Percentiles rank a stretch among this genome's conserved stretches.
Conservation (phyloP, 2,113 vertebrate genomes). For the Vulpes ferrilata region DNA sequence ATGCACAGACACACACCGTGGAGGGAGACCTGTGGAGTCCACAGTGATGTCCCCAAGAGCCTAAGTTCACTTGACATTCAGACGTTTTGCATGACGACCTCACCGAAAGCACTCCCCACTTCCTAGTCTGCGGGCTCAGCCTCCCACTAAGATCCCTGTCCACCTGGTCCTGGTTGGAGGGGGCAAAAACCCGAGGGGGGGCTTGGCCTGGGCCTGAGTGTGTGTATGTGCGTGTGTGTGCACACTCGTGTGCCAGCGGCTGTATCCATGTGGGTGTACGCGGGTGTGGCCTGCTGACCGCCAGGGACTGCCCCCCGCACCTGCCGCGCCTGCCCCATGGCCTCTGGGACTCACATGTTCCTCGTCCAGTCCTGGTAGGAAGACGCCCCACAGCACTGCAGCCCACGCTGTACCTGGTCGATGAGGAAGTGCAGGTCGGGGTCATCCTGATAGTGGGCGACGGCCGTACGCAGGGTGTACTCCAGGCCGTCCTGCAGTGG, state of each 20-base stretch:
- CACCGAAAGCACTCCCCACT: neutral
- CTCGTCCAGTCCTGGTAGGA: conserved; percentile 94
- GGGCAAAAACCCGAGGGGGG: neutral
- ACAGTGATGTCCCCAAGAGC: neutral
- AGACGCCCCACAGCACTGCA: conserved; percentile 93
- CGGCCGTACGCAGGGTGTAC: conserved; percentile 87
- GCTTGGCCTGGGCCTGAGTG: too few relatives aligned
- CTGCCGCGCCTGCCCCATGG: neutral
- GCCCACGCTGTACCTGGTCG: conserved; percentile 92
- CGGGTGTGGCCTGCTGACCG: neutral
- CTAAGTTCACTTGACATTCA: neutral
- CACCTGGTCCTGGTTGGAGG: neutral
- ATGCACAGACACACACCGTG: neutral
- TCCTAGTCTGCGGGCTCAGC: neutral
- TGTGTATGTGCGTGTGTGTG: neutral
- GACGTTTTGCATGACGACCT: neutral
- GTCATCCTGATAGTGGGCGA: conserved; percentile 93
- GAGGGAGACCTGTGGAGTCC: too few relatives aligned
- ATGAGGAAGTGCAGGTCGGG: conserved; percentile 93
- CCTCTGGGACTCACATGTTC: conserved; percentile 91
- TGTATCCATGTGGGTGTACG: neutral
- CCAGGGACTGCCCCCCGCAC: neutral
- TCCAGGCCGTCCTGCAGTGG: conserved; percentile 86
- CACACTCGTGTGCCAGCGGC: rapidly evolving
- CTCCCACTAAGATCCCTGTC: neutral